phyloP scores from a whole-genome alignment of 2,888 invertebrate genomes.

The Xestia rhomboidea region DNA sequence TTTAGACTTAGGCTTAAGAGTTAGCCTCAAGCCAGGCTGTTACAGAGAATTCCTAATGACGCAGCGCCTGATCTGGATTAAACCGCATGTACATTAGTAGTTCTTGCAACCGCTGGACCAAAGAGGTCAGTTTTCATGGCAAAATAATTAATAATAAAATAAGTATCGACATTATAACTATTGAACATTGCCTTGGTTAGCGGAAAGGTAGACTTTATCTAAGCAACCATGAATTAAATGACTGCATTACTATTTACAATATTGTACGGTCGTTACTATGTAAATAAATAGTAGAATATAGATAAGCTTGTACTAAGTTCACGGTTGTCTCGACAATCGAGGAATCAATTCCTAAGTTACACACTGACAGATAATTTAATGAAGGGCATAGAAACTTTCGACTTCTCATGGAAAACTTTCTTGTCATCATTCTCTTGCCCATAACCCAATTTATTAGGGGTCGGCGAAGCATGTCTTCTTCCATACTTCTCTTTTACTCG shows the following conservation, averaged over 20 bases:
- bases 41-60: neutral
- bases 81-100: neutral
- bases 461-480: too few species aligned
- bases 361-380: neutral
- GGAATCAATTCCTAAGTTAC: neutral
- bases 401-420: neutral
- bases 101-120: neutral
- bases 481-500: too few species aligned
- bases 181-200: slow-evolving; percentile 46
- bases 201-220: slow-evolving; percentile 48
- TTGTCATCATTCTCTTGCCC: neutral
- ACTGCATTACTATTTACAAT: slow-evolving; percentile 27
- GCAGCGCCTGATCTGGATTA: too few species aligned
- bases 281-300: slow-evolving; percentile 28
- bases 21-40: neutral
- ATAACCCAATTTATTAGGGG: too few species aligned
- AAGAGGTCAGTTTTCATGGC: neutral
- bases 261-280: slow-evolving; percentile 17
- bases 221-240: slow-evolving; percentile 55
- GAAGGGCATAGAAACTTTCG: neutral
- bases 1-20: neutral
- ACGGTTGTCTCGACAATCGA: neutral
- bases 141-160: slow-evolving; percentile 17
- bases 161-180: slow-evolving; percentile 25
- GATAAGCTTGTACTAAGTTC: slow-evolving; percentile 3